Percentiles rank a stretch among this genome's conserved stretches.
These are phyloP conservation scores for Pandemis corylana DNA, from an alignment of 2,888 invertebrate genomes.

Conservation along the genomic window DNA sequence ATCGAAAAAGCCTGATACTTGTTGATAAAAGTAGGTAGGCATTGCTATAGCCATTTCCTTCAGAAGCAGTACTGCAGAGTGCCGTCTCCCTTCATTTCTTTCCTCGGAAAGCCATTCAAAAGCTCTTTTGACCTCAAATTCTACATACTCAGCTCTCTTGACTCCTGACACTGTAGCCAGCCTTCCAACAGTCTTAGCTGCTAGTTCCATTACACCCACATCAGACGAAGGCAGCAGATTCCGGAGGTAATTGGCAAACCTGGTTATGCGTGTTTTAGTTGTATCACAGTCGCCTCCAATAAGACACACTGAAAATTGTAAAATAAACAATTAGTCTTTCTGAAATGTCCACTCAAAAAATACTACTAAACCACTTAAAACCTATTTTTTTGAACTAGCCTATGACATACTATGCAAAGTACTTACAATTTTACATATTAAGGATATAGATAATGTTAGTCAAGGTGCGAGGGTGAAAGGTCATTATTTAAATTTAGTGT, in stretches of 20 bases:
- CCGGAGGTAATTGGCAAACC: constrained; percentile 96
- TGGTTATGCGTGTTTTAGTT: constrained; percentile 93
- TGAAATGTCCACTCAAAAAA: no score
- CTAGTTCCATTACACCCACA: constrained; percentile 97
- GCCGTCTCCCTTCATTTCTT: constrained; percentile 95
- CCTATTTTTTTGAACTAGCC: no score
- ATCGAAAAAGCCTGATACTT: constrained; percentile 96
- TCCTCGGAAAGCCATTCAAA: constrained; percentile 98
- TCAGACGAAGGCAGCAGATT: constrained; percentile 96
- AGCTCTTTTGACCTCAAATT: constrained; percentile 97
- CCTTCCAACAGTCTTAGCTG: constrained; percentile 97
- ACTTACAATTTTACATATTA: neutral
- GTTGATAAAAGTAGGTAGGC: constrained; percentile 98
- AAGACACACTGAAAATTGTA: constrained; percentile 90
- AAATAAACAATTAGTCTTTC: constrained; percentile 20
- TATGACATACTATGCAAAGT: no score
- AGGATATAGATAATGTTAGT: neutral
- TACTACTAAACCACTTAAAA: no score
- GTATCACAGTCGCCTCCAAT: constrained; percentile 97
- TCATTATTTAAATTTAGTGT: neutral
- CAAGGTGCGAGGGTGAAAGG: neutral
- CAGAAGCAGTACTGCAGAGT: constrained; percentile 96
- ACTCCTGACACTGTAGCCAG: constrained; percentile 96
- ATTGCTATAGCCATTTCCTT: constrained; percentile 97
- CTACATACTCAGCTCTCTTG: constrained; percentile 98